phyloP scores from a whole-genome alignment of 1,140 invertebrate genomes.

The Rhyacophila brunnea region DNA sequence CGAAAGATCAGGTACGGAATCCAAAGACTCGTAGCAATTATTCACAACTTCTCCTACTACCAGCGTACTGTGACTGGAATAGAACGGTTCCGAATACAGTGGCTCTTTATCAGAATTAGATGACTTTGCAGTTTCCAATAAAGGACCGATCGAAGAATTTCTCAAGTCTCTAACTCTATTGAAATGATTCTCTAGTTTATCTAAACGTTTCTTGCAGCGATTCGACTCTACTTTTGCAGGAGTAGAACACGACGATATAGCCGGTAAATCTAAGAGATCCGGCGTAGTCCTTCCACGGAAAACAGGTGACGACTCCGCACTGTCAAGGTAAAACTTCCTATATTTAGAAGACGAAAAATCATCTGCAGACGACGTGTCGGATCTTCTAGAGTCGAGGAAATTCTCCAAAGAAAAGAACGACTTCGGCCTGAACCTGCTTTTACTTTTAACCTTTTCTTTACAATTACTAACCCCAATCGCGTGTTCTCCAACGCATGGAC shows the following conservation, averaged over 20 bases:
- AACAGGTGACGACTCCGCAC: slow-evolving; percentile 51
- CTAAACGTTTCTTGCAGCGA: slow-evolving; percentile 47
- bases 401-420: slow-evolving; percentile 53
- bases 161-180: slow-evolving; percentile 44
- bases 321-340: slow-evolving; percentile 52
- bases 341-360: slow-evolving; percentile 55
- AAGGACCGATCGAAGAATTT: slow-evolving; percentile 4
- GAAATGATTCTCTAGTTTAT: slow-evolving; percentile 53
- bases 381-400: slow-evolving; percentile 52
- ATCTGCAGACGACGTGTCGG: slow-evolving; percentile 51
- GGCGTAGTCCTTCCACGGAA: slow-evolving; percentile 46
- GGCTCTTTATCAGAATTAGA: background rate
- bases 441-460: slow-evolving; percentile 41
- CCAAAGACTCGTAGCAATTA: slow-evolving; percentile 4
- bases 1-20: background rate
- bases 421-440: slow-evolving; percentile 47
- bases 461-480: slow-evolving; percentile 8
- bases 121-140: slow-evolving; percentile 1
- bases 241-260: slow-evolving; percentile 45
- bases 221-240: slow-evolving; percentile 43
- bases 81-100: slow-evolving; percentile 29
- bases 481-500: slow-evolving; percentile 41
- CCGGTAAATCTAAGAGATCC: slow-evolving; percentile 48
- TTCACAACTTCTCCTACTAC: background rate
- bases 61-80: slow-evolving; percentile 18